Evolutionary conservation across 2,797 vertebrate genomes (phyloP).

Genomic region (Propithecus deckenii): DNA sequence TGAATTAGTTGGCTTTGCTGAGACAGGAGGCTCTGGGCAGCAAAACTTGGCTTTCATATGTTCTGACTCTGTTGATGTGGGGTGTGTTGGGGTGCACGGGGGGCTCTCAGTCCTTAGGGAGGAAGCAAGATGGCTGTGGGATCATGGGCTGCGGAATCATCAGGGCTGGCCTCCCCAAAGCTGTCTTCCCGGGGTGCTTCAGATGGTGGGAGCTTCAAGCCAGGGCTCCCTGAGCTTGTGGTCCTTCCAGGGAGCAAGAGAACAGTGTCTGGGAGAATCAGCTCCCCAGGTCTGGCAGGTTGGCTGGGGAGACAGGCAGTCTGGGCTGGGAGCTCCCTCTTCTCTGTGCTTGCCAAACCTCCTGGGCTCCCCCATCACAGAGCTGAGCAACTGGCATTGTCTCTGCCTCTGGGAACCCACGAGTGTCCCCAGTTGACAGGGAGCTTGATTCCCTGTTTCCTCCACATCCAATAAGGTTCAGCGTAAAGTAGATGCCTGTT

Average conservation of each 20-base stretch:
- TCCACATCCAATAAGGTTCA: rapidly evolving
- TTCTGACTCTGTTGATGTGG: slow-evolving; percentile 83
- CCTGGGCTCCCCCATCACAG: rapidly evolving
- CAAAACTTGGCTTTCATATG: slow-evolving; percentile 82
- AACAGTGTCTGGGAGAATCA: neutral
- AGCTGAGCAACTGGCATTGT: no score
- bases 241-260: neutral
- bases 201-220: neutral
- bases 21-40: slow-evolving; percentile 85
- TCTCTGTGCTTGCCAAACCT: neutral
- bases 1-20: slow-evolving; percentile 86
- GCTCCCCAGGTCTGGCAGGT: neutral
- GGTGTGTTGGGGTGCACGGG: neutral
- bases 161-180: neutral
- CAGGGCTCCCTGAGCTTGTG: rapidly evolving
- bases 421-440: neutral
- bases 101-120: neutral
- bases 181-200: neutral
- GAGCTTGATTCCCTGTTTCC: no score
- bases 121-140: neutral
- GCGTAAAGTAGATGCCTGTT: neutral
- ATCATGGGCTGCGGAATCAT: neutral
- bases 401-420: neutral
- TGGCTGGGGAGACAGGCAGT: no score
- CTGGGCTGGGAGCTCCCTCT: neutral